Percentiles rank a stretch among this genome's conserved stretches.
phyloP scores from a whole-genome alignment of 2,888 invertebrate species.

The Perdita meconis region DNA sequence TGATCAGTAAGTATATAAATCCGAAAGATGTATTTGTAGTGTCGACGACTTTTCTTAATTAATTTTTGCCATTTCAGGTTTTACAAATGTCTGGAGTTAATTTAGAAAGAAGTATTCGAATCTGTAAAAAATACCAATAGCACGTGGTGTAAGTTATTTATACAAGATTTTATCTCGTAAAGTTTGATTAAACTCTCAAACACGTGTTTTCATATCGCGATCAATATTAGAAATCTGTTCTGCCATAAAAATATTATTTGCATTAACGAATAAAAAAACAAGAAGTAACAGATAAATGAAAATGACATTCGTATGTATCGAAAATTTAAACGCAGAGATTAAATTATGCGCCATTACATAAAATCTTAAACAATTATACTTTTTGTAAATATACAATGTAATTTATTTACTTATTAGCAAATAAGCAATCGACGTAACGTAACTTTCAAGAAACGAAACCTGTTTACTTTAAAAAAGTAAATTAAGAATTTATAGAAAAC shows the following conservation, averaged over 20 bases:
- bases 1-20: conserved; percentile 42
- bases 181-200: conserved; percentile 13
- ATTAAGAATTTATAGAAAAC: neutral
- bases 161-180: neutral
- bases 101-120: neutral
- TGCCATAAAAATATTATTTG: neutral
- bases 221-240: neutral
- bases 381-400: conserved; percentile 30
- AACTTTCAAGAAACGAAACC: neutral
- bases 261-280: neutral
- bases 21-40: neutral
- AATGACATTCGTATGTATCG: neutral
- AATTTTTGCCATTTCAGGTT: conserved; percentile 2
- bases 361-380: conserved; percentile 1
- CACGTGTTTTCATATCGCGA: conserved; percentile 9
- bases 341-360: neutral
- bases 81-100: conserved; percentile 38
- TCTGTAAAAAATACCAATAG: conserved; percentile 22
- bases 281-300: neutral
- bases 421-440: neutral
- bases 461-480: neutral
- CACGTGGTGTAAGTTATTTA: conserved; percentile 19
- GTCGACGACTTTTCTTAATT: neutral
- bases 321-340: neutral
- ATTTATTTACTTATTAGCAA: neutral